Evolutionary conservation across 2,113 vertebrate genomes (phyloP).

Genomic region (Corythaixoides concolor): DNA sequence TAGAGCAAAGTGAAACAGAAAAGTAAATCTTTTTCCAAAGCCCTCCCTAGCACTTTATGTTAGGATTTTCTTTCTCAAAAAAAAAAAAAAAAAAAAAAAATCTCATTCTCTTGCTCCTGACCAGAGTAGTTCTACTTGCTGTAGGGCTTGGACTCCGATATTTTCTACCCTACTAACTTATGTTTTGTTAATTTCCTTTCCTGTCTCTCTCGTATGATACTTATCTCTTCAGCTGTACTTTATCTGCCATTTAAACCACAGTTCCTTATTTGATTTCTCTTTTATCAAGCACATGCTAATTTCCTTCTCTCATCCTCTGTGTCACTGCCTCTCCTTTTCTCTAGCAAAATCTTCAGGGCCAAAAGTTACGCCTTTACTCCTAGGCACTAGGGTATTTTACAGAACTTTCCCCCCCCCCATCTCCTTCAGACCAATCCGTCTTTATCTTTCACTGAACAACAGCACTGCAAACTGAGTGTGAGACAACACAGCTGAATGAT

Average conservation of each 20-base stretch:
- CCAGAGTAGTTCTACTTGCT: not conserved
- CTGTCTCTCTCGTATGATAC: not conserved
- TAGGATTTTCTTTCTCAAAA: not conserved
- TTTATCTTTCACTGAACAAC: constrained; percentile 69
- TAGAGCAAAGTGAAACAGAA: not conserved
- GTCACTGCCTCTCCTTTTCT: constrained; percentile 10
- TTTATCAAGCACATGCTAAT: constrained; percentile 59
- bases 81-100: not conserved
- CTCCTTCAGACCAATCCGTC: constrained; percentile 54
- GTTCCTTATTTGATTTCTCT: constrained; percentile 61
- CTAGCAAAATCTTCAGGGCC: constrained; percentile 18
- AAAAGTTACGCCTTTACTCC: constrained; percentile 41
- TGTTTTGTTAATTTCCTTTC: constrained; percentile 49
- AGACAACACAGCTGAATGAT: constrained; percentile 53
- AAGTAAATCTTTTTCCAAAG: not conserved
- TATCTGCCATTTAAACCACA: constrained; percentile 53
- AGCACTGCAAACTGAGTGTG: constrained; percentile 65
- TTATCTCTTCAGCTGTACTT: constrained; percentile 34
- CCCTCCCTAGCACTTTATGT: not conserved
- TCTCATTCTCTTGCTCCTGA: not conserved
- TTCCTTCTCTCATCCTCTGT: constrained; percentile 42
- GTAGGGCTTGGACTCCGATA: not conserved
- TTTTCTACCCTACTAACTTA: constrained; percentile 2
- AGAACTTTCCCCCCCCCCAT: not conserved
- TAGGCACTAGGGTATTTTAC: constrained; percentile 43